phyloP scores from a whole-genome alignment of 2,888 invertebrate genomes.

The Drepana falcataria region DNA sequence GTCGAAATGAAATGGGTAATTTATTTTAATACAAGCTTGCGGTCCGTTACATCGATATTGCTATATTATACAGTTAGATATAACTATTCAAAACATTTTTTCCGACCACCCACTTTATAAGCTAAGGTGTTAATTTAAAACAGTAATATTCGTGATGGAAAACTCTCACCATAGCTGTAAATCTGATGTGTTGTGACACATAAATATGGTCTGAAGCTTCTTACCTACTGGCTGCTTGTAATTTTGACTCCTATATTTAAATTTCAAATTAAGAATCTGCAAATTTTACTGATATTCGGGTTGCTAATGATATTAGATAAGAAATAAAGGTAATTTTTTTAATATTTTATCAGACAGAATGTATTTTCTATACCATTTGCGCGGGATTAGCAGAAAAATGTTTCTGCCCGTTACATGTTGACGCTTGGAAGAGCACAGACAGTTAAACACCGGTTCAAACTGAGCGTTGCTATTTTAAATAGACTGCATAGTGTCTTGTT shows the following conservation, averaged over 20 bases:
- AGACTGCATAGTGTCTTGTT: slow-evolving; percentile 6
- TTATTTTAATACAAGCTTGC: slow-evolving; percentile 19
- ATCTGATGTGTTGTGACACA: slow-evolving; percentile 3
- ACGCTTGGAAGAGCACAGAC: slow-evolving; percentile 50
- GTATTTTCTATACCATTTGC: slow-evolving; percentile 18
- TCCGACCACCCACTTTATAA: slow-evolving; percentile 27
- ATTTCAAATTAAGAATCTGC: not conserved
- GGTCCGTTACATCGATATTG: slow-evolving; percentile 37
- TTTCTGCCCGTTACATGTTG: slow-evolving; percentile 43
- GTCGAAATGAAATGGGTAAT: slow-evolving; percentile 21
- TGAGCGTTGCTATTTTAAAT: slow-evolving; percentile 33
- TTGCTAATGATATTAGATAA: slow-evolving; percentile 9
- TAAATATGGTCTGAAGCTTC: not conserved
- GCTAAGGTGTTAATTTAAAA: slow-evolving; percentile 32
- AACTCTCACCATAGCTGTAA: slow-evolving; percentile 16
- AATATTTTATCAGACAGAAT: too few relatives aligned
- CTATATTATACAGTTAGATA: slow-evolving; percentile 41
- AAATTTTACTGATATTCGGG: slow-evolving; percentile 1
- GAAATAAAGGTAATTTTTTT: too few relatives aligned
- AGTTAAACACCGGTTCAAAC: slow-evolving; percentile 53
- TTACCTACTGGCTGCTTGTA: slow-evolving; percentile 1
- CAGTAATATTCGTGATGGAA: slow-evolving; percentile 22
- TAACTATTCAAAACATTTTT: slow-evolving; percentile 34
- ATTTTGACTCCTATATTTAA: slow-evolving; percentile 6
- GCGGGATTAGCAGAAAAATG: slow-evolving; percentile 36